Evolutionary conservation across 1,140 invertebrate genomes (phyloP).

Genomic region (Eupeodes corollae): DNA sequence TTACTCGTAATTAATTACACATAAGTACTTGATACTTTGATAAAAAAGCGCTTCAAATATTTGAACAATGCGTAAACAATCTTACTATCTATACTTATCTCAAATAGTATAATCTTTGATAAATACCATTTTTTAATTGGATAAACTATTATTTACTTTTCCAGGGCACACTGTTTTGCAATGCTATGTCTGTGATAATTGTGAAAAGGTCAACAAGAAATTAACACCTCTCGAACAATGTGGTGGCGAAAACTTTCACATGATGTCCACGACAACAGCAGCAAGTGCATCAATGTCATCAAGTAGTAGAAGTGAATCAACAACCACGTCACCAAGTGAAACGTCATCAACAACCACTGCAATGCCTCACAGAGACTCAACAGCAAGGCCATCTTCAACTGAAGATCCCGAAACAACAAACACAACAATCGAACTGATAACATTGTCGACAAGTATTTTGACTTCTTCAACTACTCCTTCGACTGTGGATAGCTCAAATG

Average conservation of each 20-base stretch:
- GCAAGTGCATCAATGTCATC: background rate
- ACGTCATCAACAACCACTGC: constrained; percentile 4
- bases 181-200: constrained; percentile 28
- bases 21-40: too few species aligned
- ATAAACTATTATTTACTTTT: background rate
- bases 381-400: constrained; percentile 10
- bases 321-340: background rate
- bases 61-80: too few species aligned
- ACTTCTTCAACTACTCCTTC: constrained; percentile 17
- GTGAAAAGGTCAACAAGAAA: constrained; percentile 15
- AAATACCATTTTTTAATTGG: too few species aligned
- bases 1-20: too few species aligned
- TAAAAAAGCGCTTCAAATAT: too few species aligned
- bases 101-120: too few species aligned
- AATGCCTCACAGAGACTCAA: constrained; percentile 15
- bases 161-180: constrained; percentile 15
- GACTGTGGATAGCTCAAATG: too few species aligned
- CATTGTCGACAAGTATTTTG: constrained; percentile 21
- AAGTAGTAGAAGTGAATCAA: background rate
- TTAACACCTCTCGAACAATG: background rate
- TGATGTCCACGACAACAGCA: constrained; percentile 2
- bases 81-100: too few species aligned
- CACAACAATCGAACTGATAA: constrained; percentile 13
- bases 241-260: background rate
- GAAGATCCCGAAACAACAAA: constrained; percentile 4